A percentile compares a stretch with the other conserved stretches of the same genome.
Evolutionary conservation across 2,113 vertebrate genomes (phyloP).

Genomic region (Osmerus mordax): DNA sequence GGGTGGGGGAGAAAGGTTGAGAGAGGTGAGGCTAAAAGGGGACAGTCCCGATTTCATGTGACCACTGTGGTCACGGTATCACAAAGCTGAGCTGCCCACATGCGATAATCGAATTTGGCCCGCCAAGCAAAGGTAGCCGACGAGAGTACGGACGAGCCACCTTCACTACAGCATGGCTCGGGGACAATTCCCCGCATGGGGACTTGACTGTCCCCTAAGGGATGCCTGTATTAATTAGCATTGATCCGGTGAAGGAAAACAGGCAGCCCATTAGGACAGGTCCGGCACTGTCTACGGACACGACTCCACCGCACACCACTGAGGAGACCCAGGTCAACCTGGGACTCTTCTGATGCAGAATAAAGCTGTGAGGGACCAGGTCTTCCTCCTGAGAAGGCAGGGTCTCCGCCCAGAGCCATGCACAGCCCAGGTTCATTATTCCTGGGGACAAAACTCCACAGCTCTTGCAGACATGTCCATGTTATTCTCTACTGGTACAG

Average conservation of each 20-base stretch:
- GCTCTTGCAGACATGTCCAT: background rate
- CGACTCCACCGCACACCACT: constrained; percentile 36
- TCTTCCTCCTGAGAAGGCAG: constrained; percentile 29
- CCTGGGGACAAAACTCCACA: constrained; percentile 33
- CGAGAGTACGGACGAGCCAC: no score
- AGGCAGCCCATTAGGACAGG: constrained; percentile 50
- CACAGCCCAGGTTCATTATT: constrained; percentile 36
- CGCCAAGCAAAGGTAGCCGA: no score
- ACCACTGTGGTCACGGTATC: no score
- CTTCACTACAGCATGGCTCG: constrained; percentile 10
- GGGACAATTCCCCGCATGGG: constrained; percentile 51
- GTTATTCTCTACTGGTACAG: no score
- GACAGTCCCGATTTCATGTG: background rate
- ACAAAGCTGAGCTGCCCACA: no score
- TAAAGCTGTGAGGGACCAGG: constrained; percentile 5
- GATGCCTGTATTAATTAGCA: constrained; percentile 63
- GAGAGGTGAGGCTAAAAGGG: constrained; percentile 3
- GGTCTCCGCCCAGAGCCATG: constrained; percentile 15
- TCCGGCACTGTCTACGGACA: constrained; percentile 42
- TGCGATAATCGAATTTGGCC: no score
- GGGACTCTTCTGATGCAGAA: constrained; percentile 27
- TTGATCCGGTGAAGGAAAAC: constrained; percentile 61
- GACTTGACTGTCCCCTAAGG: constrained; percentile 25
- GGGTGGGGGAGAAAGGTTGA: constrained; percentile 2
- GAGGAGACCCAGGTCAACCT: constrained; percentile 22